A percentile compares a stretch with the other conserved stretches of the same genome.
These are phyloP conservation scores for Papilio protenor DNA, from an alignment of 2,888 invertebrate genomes.

Conservation along the genomic window DNA sequence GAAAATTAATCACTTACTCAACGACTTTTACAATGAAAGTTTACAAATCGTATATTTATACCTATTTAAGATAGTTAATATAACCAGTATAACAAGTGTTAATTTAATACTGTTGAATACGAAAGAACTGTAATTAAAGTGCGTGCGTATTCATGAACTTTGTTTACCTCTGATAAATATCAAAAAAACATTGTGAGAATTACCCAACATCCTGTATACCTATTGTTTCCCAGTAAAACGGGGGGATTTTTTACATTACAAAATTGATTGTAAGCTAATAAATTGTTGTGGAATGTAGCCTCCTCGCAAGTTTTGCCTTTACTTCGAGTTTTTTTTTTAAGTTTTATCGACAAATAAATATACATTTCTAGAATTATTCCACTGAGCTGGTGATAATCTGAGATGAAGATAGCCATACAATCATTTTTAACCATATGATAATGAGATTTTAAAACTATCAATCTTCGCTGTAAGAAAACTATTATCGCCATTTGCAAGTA, in stretches of 20 bases:
- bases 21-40: not conserved
- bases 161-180: constrained; percentile 33
- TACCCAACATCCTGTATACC: constrained; percentile 34
- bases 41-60: not conserved
- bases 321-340: not conserved
- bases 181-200: constrained; percentile 31
- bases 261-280: constrained; percentile 29
- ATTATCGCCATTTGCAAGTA: constrained; percentile 10
- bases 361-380: not conserved
- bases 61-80: not conserved
- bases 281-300: not conserved
- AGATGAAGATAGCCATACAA: not conserved
- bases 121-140: not conserved
- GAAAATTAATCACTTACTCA: not conserved
- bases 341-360: not conserved
- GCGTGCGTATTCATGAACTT: constrained; percentile 34
- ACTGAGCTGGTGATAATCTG: too few relatives aligned
- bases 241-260: not conserved
- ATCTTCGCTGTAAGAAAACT: not conserved
- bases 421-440: not conserved
- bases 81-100: not conserved
- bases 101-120: not conserved
- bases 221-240: constrained; percentile 36
- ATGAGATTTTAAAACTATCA: not conserved
- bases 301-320: not conserved